phyloP scores from a whole-genome alignment of 2,797 vertebrate genomes.

The Stomatorhinus walkeri region DNA sequence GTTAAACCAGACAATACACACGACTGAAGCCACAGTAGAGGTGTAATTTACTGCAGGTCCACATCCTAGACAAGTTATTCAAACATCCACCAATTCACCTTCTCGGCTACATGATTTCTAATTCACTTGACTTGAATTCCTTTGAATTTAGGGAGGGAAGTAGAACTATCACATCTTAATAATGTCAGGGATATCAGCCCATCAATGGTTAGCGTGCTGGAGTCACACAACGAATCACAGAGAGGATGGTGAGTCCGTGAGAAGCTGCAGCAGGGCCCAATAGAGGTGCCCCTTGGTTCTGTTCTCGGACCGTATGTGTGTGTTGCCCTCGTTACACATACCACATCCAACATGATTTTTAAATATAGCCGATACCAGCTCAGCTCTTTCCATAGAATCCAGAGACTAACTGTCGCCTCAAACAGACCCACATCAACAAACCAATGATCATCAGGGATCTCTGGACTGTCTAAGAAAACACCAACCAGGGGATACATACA shows the following conservation, averaged over 20 bases:
- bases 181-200: not conserved
- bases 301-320: not conserved
- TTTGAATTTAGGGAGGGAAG: not conserved
- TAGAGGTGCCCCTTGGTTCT: not conserved
- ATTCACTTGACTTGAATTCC: not conserved
- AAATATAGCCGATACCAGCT: not conserved
- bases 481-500: not conserved
- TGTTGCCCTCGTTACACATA: not conserved
- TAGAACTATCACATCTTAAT: not conserved
- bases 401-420: not conserved
- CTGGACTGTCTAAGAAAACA: not conserved
- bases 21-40: not conserved
- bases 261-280: not conserved
- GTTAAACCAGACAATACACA: not conserved
- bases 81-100: not conserved
- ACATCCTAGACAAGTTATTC: not conserved
- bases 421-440: conserved; percentile 1
- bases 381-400: not conserved
- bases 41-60: not conserved
- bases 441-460: not conserved
- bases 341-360: not conserved
- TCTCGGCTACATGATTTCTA: not conserved
- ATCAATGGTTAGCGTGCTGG: not conserved
- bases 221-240: not conserved
- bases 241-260: not conserved